Base-by-base conservation (phyloP, 2,888 invertebrate genomes). In the Griposia aprilina region DNA sequence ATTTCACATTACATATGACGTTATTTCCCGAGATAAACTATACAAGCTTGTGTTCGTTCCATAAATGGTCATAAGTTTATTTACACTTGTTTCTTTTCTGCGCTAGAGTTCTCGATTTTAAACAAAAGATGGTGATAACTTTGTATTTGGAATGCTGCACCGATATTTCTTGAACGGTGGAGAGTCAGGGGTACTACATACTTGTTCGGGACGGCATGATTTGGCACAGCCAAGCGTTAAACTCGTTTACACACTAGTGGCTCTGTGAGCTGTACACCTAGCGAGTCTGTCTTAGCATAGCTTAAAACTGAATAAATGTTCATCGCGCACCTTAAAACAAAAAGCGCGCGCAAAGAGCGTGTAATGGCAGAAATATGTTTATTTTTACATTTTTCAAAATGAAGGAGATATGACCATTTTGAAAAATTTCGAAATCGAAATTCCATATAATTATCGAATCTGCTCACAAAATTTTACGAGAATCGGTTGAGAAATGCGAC, bases 1-100 rank as follows among this genome's bases (percentile, higher is more conserved):
- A 94, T 94, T 93, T 93, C 89, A 93, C 90, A 90, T 92, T 89
- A 90, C 90, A 74, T 74, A 91, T 92, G 90, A 90, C 89, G 88
- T 88, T 87, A 87, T 91, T 91, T 91, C 88, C 89, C 88, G 80
- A 90, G 90, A 91, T 92, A 90, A 87, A 84, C 87, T 79, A 50
- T 78, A 59, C 82, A 70, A 75, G 86, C 68, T 77, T 77, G 26
- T 76, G 69, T 72, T 36, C 57, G 69, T 79, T 78, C 65, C 26
- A 52, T 50, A 79, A 80, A 66, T 62, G 70, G 63, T 87, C 73
- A 87, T 87, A 84, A 60, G 55, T 74, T 63, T 70, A 74, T 75
- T 82, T 74, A 74, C 45, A 55, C 41, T 20, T 66, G 60, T 60
- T n/a, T 59, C 17, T 48, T 59, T 55, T 67, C 62, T 69, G 52